A percentile compares a stretch with the other conserved stretches of the same genome.
Conservation (phyloP, 2,797 vertebrate species). For the Mionectes olivaceus region DNA sequence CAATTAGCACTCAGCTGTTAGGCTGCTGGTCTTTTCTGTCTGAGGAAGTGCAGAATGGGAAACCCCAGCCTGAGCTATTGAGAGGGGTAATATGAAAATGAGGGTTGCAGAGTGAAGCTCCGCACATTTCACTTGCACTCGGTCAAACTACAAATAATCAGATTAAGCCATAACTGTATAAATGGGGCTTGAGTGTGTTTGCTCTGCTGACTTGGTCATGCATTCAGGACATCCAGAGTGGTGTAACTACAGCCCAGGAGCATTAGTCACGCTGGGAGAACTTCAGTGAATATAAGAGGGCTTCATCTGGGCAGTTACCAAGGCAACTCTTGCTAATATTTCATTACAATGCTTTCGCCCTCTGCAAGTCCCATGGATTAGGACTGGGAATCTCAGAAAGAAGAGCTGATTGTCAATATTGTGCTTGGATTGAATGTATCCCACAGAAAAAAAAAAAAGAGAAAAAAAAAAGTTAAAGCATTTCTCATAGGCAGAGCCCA, state of each 20-base stretch:
- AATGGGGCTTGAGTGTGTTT: constrained; percentile 58
- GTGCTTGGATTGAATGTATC: constrained; percentile 33
- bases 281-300: constrained; percentile 66
- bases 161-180: constrained; percentile 70
- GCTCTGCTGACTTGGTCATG: constrained; percentile 67
- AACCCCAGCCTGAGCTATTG: not conserved
- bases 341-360: constrained; percentile 55
- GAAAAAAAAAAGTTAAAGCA: not conserved
- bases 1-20: constrained; percentile 32
- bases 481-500: not conserved
- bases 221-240: constrained; percentile 43
- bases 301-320: constrained; percentile 76
- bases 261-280: constrained; percentile 66
- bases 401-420: constrained; percentile 60
- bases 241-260: constrained; percentile 57
- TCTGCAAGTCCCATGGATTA: constrained; percentile 46
- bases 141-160: constrained; percentile 52
- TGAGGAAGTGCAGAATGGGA: not conserved
- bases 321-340: constrained; percentile 75
- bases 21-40: not conserved
- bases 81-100: constrained; percentile 20
- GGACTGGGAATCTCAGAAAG: constrained; percentile 51
- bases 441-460: not conserved
- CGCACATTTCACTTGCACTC: constrained; percentile 6
- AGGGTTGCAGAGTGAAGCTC: not conserved